phyloP scores from a whole-genome alignment of 1,140 invertebrate genomes.

The Rhagoletis pomonella region DNA sequence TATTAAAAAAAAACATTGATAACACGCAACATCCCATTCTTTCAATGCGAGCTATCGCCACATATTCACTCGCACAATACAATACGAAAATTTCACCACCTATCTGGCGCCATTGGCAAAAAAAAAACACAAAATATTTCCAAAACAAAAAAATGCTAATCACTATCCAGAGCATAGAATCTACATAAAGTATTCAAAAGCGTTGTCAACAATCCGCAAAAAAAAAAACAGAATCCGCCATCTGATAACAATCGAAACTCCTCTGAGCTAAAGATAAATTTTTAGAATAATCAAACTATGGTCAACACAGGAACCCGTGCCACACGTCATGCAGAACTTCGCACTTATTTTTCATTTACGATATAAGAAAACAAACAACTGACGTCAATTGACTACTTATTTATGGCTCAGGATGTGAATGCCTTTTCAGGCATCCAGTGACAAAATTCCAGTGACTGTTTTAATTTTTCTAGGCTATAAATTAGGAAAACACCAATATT shows the following conservation, averaged over 20 bases:
- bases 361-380: background rate
- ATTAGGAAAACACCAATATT: background rate
- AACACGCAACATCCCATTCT: background rate
- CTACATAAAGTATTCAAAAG: background rate
- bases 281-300: background rate
- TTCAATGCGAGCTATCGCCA: too few species aligned
- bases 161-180: background rate
- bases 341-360: background rate
- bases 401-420: background rate
- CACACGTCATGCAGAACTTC: constrained; percentile 18
- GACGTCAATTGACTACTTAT: constrained; percentile 22
- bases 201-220: background rate
- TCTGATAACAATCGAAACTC: background rate
- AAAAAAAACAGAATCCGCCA: background rate
- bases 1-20: background rate
- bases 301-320: background rate
- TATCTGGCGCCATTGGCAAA: background rate
- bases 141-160: background rate
- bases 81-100: background rate
- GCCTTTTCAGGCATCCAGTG: background rate
- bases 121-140: background rate
- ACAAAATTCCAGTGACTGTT: constrained; percentile 10
- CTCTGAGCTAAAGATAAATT: background rate
- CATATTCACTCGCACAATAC: background rate
- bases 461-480: constrained; percentile 4